These are phyloP conservation scores for Acanthosepion lycidas DNA, from an alignment of 2,888 invertebrate species.

Conservation along the genomic window DNA sequence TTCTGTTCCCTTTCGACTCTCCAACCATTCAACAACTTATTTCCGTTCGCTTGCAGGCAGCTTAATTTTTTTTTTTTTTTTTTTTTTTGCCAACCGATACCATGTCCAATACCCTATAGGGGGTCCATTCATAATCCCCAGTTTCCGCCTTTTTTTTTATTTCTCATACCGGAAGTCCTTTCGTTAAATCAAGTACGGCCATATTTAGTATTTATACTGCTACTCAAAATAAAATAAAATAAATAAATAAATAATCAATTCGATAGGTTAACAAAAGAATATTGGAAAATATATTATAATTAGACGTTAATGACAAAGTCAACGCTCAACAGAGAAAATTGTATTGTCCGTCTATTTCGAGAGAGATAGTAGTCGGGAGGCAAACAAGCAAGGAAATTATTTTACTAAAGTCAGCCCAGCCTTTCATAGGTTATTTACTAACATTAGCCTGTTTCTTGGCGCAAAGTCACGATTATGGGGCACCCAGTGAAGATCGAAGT, in stretches of 20 bases:
- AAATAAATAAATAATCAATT: not conserved
- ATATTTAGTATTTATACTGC: not conserved
- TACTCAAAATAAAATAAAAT: not conserved
- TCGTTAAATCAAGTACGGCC: not conserved
- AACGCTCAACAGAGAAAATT: no score
- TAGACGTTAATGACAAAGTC: not conserved
- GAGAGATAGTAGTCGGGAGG: no score
- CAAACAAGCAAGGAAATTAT: no score
- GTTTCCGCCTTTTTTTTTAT: not conserved
- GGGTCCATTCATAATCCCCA: slow-evolving; percentile 1
- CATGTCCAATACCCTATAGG: not conserved
- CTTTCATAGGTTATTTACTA: no score
- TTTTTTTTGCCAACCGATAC: not conserved
- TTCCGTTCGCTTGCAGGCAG: not conserved
- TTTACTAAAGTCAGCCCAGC: no score
- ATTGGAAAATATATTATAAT: not conserved
- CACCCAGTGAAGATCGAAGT: no score
- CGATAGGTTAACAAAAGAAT: not conserved
- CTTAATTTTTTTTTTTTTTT: slow-evolving; percentile 2
- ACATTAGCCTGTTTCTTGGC: no score
- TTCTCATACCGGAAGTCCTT: slow-evolving; percentile 17
- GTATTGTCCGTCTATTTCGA: no score
- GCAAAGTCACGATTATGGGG: no score
- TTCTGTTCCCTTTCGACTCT: not conserved
- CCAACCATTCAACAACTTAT: not conserved